phyloP scores from a whole-genome alignment of 2,113 vertebrate species.

The Benitochromis conjunctus region DNA sequence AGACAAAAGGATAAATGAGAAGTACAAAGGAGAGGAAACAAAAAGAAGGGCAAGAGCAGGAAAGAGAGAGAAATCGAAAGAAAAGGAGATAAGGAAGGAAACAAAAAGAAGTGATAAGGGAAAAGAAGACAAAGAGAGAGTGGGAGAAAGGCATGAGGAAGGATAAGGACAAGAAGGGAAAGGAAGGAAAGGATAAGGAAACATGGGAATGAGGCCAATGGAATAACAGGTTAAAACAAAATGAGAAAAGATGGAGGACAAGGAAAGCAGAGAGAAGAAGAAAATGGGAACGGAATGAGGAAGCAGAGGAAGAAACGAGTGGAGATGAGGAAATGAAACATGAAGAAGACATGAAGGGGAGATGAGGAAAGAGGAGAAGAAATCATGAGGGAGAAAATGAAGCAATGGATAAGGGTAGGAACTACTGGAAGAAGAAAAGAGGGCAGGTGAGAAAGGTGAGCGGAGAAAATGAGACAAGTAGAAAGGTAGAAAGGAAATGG shows the following conservation, averaged over 20 bases:
- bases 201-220: not conserved
- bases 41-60: accelerated
- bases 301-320: not conserved
- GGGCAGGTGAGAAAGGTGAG: not conserved
- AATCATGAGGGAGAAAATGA: accelerated
- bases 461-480: not conserved
- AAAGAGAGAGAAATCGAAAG: not conserved
- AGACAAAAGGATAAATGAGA: not conserved
- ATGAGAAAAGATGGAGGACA: not conserved
- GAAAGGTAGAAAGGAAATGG: too few species aligned
- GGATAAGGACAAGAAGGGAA: not conserved
- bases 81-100: not conserved
- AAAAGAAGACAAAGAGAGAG: too few species aligned
- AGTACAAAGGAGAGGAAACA: not conserved
- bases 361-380: accelerated
- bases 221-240: not conserved
- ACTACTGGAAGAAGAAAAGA: not conserved
- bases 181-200: not conserved
- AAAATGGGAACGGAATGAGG: not conserved
- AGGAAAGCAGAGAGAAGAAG: not conserved
- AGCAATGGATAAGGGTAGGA: not conserved
- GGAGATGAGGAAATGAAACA: not conserved
- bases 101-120: not conserved
- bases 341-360: not conserved
- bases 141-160: not conserved